Evolutionary conservation across 1,140 invertebrate genomes (phyloP).

Genomic region (Anoplophora glabripennis): DNA sequence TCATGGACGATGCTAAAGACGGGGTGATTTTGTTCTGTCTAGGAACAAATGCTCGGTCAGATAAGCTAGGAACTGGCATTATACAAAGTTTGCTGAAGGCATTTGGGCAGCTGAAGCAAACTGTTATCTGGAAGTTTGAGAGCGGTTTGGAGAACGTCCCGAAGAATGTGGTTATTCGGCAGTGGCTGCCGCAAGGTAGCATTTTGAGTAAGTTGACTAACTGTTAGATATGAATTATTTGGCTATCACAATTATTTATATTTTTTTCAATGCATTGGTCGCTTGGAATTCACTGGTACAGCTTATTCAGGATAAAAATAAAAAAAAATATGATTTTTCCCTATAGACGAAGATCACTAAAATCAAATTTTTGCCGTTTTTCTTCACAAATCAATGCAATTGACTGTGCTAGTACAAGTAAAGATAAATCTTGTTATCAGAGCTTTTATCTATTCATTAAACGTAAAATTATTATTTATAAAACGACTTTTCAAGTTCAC

Average conservation of each 20-base stretch:
- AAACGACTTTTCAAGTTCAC: too few relatives aligned
- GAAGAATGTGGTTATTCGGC: conserved; percentile 22
- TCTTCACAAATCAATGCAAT: too few relatives aligned
- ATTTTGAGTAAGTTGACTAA: conserved; percentile 16
- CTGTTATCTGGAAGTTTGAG: conserved; percentile 32
- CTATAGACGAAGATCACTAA: too few relatives aligned
- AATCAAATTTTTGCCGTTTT: too few relatives aligned
- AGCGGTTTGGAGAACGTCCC: conserved; percentile 19
- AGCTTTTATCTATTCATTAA: too few relatives aligned
- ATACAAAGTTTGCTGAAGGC: conserved; percentile 23
- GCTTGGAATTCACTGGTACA: too few relatives aligned
- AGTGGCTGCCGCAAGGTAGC: conserved; percentile 31
- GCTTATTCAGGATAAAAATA: too few relatives aligned
- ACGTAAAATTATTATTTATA: too few relatives aligned
- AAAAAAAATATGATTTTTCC: too few relatives aligned
- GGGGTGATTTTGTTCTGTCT: conserved; percentile 35
- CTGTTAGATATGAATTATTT: neutral
- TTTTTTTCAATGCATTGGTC: too few relatives aligned
- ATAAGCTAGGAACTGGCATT: conserved; percentile 15
- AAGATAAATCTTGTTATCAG: too few relatives aligned
- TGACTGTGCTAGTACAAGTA: too few relatives aligned
- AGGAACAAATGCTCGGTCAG: conserved; percentile 32
- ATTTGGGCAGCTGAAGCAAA: conserved; percentile 23
- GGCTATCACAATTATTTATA: neutral
- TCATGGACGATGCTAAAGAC: conserved; percentile 33